phyloP scores from a whole-genome alignment of 1,140 invertebrate species.

The Lepidurus apus region DNA sequence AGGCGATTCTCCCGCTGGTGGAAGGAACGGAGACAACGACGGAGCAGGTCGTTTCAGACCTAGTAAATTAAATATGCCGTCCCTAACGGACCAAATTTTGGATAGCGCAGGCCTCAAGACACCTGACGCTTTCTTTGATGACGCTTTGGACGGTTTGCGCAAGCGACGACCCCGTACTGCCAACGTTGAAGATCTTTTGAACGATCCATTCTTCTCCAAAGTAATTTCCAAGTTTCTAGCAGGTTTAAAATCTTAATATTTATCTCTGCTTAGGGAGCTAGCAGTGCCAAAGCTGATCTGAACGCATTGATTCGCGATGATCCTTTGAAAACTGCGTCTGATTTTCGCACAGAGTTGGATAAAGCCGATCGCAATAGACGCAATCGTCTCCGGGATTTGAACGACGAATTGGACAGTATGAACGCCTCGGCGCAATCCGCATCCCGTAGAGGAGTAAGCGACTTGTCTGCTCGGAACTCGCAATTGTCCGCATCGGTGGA shows the following conservation, averaged over 20 bases:
- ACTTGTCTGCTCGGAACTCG: slow-evolving; percentile 19
- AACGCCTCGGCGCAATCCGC: background rate
- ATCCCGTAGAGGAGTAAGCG: background rate
- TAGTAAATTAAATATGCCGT: slow-evolving; percentile 27
- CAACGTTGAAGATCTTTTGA: slow-evolving; percentile 30
- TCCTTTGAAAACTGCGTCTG: slow-evolving; percentile 28
- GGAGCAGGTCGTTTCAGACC: slow-evolving; percentile 26
- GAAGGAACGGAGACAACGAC: slow-evolving; percentile 10
- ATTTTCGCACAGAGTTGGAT: slow-evolving; percentile 26
- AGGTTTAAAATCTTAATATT: too few relatives aligned
- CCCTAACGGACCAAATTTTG: slow-evolving; percentile 32
- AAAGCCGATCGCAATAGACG: slow-evolving; percentile 26
- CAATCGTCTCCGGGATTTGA: slow-evolving; percentile 26
- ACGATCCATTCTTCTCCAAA: slow-evolving; percentile 33
- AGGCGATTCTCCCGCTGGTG: background rate
- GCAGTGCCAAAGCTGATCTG: background rate
- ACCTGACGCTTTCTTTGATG: slow-evolving; percentile 30
- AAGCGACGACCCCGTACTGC: slow-evolving; percentile 29
- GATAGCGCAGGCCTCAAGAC: slow-evolving; percentile 31
- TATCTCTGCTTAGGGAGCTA: background rate
- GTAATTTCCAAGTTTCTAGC: background rate
- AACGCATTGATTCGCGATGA: background rate
- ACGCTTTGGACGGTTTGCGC: slow-evolving; percentile 27
- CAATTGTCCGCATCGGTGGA: slow-evolving; percentile 20
- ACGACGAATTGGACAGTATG: slow-evolving; percentile 25